Conservation (phyloP, 2,888 invertebrate genomes). For the Willowsia nigromaculata region DNA sequence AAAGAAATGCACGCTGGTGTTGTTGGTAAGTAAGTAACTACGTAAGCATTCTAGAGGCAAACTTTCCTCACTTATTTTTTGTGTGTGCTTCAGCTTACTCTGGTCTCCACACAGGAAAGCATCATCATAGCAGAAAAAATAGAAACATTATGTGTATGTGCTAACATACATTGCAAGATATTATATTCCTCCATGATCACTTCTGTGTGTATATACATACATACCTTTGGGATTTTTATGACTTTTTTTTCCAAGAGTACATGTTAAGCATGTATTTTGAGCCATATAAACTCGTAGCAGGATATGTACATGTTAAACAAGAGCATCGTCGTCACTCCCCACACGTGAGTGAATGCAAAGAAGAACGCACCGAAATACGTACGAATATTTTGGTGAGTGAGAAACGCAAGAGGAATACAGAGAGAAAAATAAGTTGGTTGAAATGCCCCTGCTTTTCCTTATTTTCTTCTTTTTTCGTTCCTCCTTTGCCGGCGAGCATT, state of each 20-base stretch:
- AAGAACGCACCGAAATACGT: conserved; percentile 14
- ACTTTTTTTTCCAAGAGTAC: conserved; percentile 31
- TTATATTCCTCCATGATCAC: background rate
- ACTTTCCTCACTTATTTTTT: conserved; percentile 44
- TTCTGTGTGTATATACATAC: conserved; percentile 24
- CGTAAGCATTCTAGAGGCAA: conserved; percentile 9
- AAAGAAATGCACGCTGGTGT: background rate
- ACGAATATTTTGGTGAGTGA: background rate
- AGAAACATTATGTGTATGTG: too few species aligned
- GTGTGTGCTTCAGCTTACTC: background rate
- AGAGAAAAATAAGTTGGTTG: conserved; percentile 6
- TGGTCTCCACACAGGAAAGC: background rate
- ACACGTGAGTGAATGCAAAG: conserved; percentile 29
- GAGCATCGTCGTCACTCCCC: background rate
- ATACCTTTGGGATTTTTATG: conserved; percentile 58
- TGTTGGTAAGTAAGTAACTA: background rate
- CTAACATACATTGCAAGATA: background rate
- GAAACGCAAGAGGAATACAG: conserved; percentile 21
- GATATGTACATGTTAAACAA: background rate
- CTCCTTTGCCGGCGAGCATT: conserved; percentile 8
- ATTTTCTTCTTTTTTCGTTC: conserved; percentile 22
- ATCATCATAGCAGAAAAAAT: background rate
- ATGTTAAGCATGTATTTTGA: background rate
- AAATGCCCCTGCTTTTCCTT: background rate
- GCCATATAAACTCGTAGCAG: background rate